phyloP scores from a whole-genome alignment of 2,888 invertebrate species.

The Dorcus parallelipipedus region DNA sequence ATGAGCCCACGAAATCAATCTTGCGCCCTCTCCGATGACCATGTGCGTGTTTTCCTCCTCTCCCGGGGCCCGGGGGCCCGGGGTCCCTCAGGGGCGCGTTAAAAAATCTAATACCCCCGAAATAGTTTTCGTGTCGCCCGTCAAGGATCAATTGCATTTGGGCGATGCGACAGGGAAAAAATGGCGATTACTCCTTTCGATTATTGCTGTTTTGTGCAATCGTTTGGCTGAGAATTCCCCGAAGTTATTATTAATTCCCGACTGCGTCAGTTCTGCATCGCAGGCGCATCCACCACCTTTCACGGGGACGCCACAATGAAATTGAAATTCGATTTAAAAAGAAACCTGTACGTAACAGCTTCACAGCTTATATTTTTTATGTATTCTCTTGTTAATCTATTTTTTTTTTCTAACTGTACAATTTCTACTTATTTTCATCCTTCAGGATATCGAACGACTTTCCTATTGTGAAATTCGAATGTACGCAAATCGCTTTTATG shows the following conservation, averaged over 20 bases:
- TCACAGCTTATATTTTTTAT: too few relatives aligned
- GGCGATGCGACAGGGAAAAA: too few relatives aligned
- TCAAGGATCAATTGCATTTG: neutral
- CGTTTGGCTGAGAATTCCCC: slow-evolving; percentile 13
- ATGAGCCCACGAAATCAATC: neutral
- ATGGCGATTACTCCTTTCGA: too few relatives aligned
- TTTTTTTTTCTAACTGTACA: too few relatives aligned
- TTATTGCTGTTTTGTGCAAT: too few relatives aligned
- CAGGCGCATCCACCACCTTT: slow-evolving; percentile 16
- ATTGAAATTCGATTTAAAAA: slow-evolving; percentile 8
- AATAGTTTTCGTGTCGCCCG: slow-evolving; percentile 5
- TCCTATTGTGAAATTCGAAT: too few relatives aligned
- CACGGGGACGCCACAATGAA: slow-evolving; percentile 10
- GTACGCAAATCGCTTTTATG: too few relatives aligned
- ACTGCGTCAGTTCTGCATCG: slow-evolving; percentile 14
- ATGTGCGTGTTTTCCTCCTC: slow-evolving; percentile 2
- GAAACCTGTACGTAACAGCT: neutral
- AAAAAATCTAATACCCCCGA: slow-evolving; percentile 6
- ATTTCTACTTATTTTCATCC: too few relatives aligned
- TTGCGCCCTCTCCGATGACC: neutral
- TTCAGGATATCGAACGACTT: too few relatives aligned
- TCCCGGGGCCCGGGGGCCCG: neutral
- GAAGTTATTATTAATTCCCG: slow-evolving; percentile 25
- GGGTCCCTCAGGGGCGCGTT: neutral
- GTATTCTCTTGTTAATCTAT: too few relatives aligned